Percentiles rank a stretch among this genome's conserved stretches.
Evolutionary conservation across 2,113 vertebrate genomes (phyloP).

Genomic region (Anseranas semipalmata): DNA sequence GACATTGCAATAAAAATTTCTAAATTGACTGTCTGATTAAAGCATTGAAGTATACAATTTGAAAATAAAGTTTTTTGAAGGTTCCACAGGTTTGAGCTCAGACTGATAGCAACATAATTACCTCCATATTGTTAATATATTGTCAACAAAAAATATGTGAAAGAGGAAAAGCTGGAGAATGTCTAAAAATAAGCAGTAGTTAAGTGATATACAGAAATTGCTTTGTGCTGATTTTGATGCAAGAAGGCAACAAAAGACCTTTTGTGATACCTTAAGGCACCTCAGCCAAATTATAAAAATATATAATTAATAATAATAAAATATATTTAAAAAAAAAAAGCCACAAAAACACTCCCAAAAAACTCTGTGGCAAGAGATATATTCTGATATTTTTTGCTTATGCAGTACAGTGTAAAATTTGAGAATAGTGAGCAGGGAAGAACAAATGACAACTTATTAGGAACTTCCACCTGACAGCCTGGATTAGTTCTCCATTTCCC

Average conservation of each 20-base stretch:
- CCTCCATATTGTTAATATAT: neutral
- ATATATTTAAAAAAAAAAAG: too few relatives aligned
- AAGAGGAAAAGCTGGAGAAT: neutral
- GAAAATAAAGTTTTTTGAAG: fast-evolving
- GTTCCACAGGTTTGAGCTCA: neutral
- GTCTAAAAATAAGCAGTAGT: neutral
- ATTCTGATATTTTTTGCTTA: neutral
- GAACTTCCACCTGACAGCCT: neutral
- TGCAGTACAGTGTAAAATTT: neutral
- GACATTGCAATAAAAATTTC: neutral
- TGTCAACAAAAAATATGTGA: neutral
- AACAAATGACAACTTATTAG: neutral
- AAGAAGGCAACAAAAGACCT: neutral
- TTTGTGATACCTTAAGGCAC: neutral
- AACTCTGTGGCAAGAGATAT: neutral
- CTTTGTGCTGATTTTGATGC: neutral
- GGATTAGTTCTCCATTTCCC: neutral
- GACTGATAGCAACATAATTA: neutral
- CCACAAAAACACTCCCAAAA: fast-evolving
- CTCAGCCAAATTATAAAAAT: neutral
- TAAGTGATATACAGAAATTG: neutral
- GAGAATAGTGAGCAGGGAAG: neutral
- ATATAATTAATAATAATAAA: neutral
- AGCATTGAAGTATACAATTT: neutral
- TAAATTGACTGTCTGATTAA: neutral